These are phyloP conservation scores for Noturus placidus DNA, from an alignment of 2,113 vertebrate species.

Conservation along the genomic window DNA sequence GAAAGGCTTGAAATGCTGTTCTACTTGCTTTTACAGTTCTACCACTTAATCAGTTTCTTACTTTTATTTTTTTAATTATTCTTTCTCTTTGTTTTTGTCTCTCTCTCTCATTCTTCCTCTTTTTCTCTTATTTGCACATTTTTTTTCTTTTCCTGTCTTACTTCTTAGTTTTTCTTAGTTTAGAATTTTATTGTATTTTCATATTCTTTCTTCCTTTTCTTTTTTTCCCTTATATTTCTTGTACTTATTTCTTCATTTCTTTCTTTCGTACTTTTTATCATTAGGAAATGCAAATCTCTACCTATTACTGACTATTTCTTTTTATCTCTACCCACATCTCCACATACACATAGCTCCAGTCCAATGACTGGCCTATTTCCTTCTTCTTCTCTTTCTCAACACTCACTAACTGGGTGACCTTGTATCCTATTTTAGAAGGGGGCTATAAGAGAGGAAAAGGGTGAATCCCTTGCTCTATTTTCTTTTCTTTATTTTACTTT, in stretches of 20 bases:
- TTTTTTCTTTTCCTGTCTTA: background rate
- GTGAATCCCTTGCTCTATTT: background rate
- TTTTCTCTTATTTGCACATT: background rate
- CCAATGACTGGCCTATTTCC: constrained; percentile 18
- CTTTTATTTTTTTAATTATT: too few relatives aligned
- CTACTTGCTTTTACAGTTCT: too few relatives aligned
- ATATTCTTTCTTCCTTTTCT: too few relatives aligned
- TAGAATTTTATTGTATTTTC: background rate
- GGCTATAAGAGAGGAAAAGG: background rate
- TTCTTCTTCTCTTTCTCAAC: background rate
- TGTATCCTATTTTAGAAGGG: background rate
- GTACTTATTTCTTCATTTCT: background rate
- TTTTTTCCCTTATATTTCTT: too few relatives aligned
- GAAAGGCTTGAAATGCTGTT: background rate
- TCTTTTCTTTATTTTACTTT: background rate
- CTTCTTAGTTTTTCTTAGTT: background rate
- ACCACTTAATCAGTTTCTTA: background rate
- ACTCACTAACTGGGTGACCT: background rate
- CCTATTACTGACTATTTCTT: background rate
- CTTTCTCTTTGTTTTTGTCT: background rate
- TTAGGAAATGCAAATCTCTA: background rate
- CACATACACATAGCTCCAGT: background rate
- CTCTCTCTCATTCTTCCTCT: background rate
- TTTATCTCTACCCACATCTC: background rate
- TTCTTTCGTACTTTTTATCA: background rate